Base-by-base conservation (phyloP, 2,113 vertebrate species). In the Chloroceryle aenea region DNA sequence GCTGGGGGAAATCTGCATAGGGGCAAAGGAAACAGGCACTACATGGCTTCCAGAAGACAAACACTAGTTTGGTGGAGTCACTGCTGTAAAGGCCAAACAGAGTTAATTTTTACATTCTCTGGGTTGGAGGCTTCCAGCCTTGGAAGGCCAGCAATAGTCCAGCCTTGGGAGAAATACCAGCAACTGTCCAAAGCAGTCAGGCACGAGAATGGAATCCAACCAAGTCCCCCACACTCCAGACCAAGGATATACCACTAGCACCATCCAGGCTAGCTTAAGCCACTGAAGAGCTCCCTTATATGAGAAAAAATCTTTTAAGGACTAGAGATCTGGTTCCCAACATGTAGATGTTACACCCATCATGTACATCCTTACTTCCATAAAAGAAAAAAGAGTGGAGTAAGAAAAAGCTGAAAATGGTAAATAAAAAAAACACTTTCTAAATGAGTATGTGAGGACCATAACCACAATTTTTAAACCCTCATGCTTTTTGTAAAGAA, bases 271-370 rank as follows among this genome's bases (percentile, higher is more conserved):
- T 12, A 42, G 5, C 9, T 42, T 36, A 22, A 43, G 68, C 11
- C 73, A 66, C 14, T 32, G 20, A 72, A 63, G 18, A 85, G 32
- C n/a, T 61, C 27, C 52, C 23, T 76, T 26, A 12, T 1, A 1
- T 1, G 6, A 43, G 4, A 76, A 9, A 9, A 45, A 21, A 40
- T 67, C 30, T 14, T 9, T n/a, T 12, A 73, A 34, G n/a, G 30
- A 32, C 40, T 34, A 61, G 21, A 73, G 40, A 38, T 26, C 22
- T 6, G 4, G 13, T n/a, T 76, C 63, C 43, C 52, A 52, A 20
- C 20, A 19, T 0, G 0, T 6, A 50, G 20, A n/a, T 58, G 45
- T 19, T 5, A 18, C 3, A 7, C 10, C 14, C 63, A 45, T 5
- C 36, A 29, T 4, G 2, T 36, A 34, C 29, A n/a, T 14, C 64